Evolutionary conservation across 2,113 vertebrate genomes (phyloP), one percentile per base, ranked within the genome.

Genomic region (Oophaga pumilio): DNA sequence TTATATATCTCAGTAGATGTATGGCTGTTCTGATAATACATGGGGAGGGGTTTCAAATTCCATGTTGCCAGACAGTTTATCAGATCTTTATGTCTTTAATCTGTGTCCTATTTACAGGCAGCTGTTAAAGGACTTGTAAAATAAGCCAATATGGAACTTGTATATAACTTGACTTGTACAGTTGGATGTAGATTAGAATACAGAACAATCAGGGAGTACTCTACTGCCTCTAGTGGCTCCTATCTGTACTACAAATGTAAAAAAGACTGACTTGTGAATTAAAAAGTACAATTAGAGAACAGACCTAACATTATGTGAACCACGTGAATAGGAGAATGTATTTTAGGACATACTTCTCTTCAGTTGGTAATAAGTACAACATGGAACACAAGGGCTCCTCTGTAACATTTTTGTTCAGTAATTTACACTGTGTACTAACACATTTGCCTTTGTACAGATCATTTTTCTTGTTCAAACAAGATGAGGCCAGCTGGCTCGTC

Each of bases 391-490:
- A 64, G 18, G 79, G 9, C 33, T 82, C 59, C 15, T 66, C 76
- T 57, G 56, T 82, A 7, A 64, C 28, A 79, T 79, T 59, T 18
- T 14, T 57, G 50, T 33, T 26, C 33, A 10, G 13, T 68, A 15
- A 64, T 49, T 24, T 49, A 26, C 60, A 68, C 26, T 18, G 8
- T 71, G 52, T 56, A 24, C 28, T 62, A 20, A 24, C 56, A 49
- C 11, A 33, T 57, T 28, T 24, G 28, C n/a, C 20, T 14, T 82
- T 20, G 8, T 66, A 69, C 13, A 73, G 28, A 66, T n/a, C 18
- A 52, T 43, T 84, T 66, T 28, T 57, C 64, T 84, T 28, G 22
- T 52, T 84, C 53, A 28, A 71, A 57, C 66, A 59, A 57, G 73
- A 26, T 76, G 17, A 60, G 49, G 57, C 84, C 71, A 76, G 68